Base-by-base conservation (phyloP, 2,797 vertebrate species). In the Capromys pilorides region DNA sequence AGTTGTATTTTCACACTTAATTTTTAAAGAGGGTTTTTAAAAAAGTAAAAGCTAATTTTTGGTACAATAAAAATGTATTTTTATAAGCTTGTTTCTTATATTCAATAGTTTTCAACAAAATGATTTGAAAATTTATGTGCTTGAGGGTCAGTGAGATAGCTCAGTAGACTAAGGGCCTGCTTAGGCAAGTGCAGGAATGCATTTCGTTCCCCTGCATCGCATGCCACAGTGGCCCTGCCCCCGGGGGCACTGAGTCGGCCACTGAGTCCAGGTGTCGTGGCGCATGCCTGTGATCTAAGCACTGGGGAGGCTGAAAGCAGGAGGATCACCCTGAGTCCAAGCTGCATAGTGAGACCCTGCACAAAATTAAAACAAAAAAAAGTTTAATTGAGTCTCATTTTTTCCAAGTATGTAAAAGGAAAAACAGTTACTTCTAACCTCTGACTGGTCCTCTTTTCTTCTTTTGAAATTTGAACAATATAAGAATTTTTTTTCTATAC, bases 1-100 rank as follows among this genome's bases (percentile, higher is more conserved):
- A 69, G 92, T 66, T 75, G 8, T 64, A 59, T 83, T 86, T 90
- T 49, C 18, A 1, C 88, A 59, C 59, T 88, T n/a, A 49, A 36
- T 92, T 92, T 96, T 88, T 8, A 87, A 86, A 75, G 24, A 51
- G 28, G 0, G 88, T 36, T 84, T 85, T 90, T 82, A 78, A 67
- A 66, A 89, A 89, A 67, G 73, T 79, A 64, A 89, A 49, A 96
- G 31, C 33, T 86, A 26, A 57, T n/a, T 62, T 66, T 24, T 92
- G 13, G 14, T 77, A 77, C 78, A 61, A 88, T 66, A 9, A 10
- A 95, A 64, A 91, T 51, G 18, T 95, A 78, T 80, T 89, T 84
- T 91, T 26, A 82, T 66, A 82, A 57, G 87, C 57, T 66, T 90
- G 5, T 13, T 79, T 86, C n/a, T 82, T 81, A 57, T 90, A 54